A percentile compares a stretch with the other conserved stretches of the same genome.
phyloP scores from a whole-genome alignment of 2,113 vertebrate species.

The Nerophis lumbriciformis region DNA sequence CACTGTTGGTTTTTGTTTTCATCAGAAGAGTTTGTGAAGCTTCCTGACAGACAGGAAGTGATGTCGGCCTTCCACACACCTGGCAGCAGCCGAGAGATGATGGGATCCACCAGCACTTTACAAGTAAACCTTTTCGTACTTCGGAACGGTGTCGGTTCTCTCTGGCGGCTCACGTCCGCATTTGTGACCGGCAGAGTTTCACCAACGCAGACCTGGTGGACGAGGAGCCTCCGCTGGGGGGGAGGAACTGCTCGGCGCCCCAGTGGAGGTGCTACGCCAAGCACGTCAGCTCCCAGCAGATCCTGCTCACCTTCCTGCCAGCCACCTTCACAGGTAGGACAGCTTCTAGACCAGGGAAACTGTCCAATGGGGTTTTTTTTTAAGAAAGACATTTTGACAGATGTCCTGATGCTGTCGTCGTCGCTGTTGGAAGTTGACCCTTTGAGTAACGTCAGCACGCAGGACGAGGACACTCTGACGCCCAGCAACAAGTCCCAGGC shows the following conservation, averaged over 20 bases:
- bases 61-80: constrained; percentile 66
- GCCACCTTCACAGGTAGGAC: constrained; percentile 80
- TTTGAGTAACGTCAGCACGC: constrained; percentile 58
- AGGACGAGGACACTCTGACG: constrained; percentile 59
- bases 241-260: constrained; percentile 52
- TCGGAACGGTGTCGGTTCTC: background rate
- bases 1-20: background rate
- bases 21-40: constrained; percentile 70
- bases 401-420: constrained; percentile 78
- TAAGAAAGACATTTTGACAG: constrained; percentile 52
- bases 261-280: constrained; percentile 93
- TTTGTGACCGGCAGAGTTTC: constrained; percentile 69
- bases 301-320: constrained; percentile 90
- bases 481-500: constrained; percentile 55
- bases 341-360: background rate
- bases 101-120: constrained; percentile 78
- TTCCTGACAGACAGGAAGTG: constrained; percentile 69
- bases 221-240: constrained; percentile 59
- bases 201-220: constrained; percentile 76
- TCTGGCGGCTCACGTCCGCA: background rate
- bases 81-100: constrained; percentile 75
- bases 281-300: constrained; percentile 82
- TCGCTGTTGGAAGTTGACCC: constrained; percentile 68
- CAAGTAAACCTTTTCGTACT: constrained; percentile 65
- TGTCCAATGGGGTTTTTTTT: background rate